Conservation (phyloP, 1,140 invertebrate genomes). For the Rhopalosiphum maidis region DNA sequence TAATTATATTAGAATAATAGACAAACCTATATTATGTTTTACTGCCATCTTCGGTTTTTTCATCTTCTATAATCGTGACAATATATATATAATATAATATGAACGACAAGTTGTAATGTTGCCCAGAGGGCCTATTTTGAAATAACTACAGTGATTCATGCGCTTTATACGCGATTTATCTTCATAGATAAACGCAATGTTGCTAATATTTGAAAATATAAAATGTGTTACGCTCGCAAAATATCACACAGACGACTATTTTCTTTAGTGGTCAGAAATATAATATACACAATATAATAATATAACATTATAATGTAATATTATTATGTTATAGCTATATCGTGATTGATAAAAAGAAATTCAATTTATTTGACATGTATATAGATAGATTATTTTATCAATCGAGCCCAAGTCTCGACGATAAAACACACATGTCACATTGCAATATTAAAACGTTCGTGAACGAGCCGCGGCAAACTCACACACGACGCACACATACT, state of each 20-base stretch:
- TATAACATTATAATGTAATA: neutral
- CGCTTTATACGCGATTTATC: neutral
- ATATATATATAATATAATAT: neutral
- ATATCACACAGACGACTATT: neutral
- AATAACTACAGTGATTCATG: constrained; percentile 19
- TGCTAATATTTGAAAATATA: neutral
- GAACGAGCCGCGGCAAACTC: neutral
- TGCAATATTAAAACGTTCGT: neutral
- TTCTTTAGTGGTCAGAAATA: neutral
- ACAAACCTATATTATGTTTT: constrained; percentile 1
- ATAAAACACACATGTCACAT: neutral
- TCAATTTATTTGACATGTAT: neutral
- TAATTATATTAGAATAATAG: neutral
- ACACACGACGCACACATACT: neutral
- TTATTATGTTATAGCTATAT: neutral
- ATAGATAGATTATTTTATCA: neutral
- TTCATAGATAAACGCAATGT: neutral
- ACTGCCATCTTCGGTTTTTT: neutral
- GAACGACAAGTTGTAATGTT: neutral
- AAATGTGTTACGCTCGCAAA: neutral
- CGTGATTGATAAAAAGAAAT: neutral
- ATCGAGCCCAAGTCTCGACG: neutral
- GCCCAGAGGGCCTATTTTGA: constrained; percentile 12
- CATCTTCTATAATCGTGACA: constrained; percentile 12
- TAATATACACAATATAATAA: neutral